Evolutionary conservation across 35 echinoderm and acorn worm genomes (phyloP).

Genomic region (Anneissia japonica): DNA sequence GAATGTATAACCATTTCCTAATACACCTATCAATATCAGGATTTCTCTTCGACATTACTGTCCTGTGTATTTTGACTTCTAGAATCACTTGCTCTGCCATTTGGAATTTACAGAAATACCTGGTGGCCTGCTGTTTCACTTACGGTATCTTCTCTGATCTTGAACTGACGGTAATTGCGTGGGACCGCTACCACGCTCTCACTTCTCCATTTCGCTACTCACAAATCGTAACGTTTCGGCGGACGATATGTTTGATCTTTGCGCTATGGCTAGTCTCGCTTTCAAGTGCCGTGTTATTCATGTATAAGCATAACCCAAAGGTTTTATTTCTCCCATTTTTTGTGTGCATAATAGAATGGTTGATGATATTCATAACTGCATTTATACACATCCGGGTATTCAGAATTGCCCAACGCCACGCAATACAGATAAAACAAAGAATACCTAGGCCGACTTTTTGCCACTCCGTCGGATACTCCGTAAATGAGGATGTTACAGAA

Average conservation of each 20-base stretch:
- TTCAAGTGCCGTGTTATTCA: neutral
- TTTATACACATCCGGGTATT: neutral
- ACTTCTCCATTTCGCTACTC: neutral
- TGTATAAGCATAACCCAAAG: neutral
- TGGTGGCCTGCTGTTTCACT: neutral
- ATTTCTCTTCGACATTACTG: neutral
- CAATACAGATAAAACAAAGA: neutral
- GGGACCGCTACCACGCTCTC: neutral
- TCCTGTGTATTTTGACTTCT: neutral
- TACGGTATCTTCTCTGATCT: neutral
- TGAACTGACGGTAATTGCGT: neutral
- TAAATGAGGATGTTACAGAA: neutral
- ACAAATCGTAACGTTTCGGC: neutral
- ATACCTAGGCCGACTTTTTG: too few relatives aligned
- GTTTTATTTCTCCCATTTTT: neutral
- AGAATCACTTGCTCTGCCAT: neutral
- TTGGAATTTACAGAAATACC: neutral
- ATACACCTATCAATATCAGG: neutral
- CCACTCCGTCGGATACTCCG: neutral
- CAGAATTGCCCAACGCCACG: neutral
- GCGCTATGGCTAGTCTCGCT: neutral
- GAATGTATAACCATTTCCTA: neutral
- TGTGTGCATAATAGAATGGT: neutral
- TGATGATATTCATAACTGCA: neutral
- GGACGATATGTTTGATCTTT: neutral